These are phyloP conservation scores for Bombus impatiens DNA, from an alignment of 1,140 invertebrate genomes.

Conservation along the genomic window DNA sequence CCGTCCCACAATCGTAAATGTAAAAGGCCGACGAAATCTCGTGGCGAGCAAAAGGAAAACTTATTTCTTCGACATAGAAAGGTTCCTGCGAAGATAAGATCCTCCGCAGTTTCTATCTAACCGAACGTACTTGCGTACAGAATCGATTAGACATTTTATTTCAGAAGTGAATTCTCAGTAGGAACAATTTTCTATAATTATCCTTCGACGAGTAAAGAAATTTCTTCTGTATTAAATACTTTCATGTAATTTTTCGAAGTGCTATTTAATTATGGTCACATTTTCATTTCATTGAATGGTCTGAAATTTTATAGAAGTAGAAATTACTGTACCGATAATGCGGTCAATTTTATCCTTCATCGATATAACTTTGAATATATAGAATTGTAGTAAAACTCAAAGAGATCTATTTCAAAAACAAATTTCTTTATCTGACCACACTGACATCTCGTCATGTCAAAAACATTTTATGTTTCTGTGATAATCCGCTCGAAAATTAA, in stretches of 20 bases:
- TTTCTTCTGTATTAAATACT: no score
- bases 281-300: no score
- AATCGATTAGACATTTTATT: no score
- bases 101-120: background rate
- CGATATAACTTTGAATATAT: background rate
- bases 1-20: slow-evolving; percentile 50
- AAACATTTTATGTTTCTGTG: background rate
- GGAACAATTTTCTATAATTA: background rate
- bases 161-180: background rate
- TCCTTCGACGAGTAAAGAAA: background rate
- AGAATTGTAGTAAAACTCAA: background rate
- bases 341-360: background rate
- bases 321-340: background rate
- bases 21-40: slow-evolving; percentile 45
- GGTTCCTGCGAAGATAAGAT: slow-evolving; percentile 27
- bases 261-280: no score
- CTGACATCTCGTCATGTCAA: fast-evolving
- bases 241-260: no score
- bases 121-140: background rate
- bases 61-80: slow-evolving; percentile 17
- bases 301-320: background rate
- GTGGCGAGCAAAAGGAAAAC: slow-evolving; percentile 8
- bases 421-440: background rate
- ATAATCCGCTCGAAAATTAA: background rate
- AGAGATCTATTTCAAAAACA: background rate